These are phyloP conservation scores for Pharmacophagus antenor DNA, from an alignment of 2,888 invertebrate genomes.

Conservation along the genomic window DNA sequence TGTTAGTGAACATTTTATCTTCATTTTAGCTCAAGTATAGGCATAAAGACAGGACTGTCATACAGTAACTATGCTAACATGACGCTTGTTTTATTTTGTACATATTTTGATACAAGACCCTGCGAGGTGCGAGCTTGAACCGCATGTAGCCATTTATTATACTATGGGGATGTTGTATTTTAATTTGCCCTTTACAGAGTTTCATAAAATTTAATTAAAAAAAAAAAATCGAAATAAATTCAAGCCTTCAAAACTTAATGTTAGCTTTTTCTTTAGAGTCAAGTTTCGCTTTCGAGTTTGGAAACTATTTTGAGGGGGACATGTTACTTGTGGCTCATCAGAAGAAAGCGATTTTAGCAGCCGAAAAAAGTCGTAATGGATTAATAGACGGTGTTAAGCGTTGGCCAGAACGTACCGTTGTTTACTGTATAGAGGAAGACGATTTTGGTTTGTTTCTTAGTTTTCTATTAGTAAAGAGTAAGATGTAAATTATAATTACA, in stretches of 20 bases:
- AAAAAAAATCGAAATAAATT: background rate
- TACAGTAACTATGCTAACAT: no score
- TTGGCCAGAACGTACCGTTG: slow-evolving; percentile 72
- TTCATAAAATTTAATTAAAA: background rate
- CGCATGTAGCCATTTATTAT: no score
- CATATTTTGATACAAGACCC: no score
- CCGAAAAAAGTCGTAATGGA: slow-evolving; percentile 61
- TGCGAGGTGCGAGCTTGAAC: no score
- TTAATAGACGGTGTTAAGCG: slow-evolving; percentile 58
- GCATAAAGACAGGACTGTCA: no score
- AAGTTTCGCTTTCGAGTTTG: slow-evolving; percentile 50
- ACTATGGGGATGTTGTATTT: no score
- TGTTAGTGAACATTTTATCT: no score
- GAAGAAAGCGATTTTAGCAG: slow-evolving; percentile 46
- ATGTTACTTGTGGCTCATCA: slow-evolving; percentile 62
- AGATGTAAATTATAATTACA: no score
- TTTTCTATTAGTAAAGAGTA: no score
- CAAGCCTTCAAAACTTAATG: no score
- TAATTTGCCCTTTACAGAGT: background rate
- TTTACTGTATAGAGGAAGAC: slow-evolving; percentile 62
- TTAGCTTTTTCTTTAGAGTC: slow-evolving; percentile 10
- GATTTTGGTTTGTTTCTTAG: slow-evolving; percentile 74
- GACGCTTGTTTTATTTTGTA: no score
- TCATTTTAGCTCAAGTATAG: no score
- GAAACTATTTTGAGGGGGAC: slow-evolving; percentile 75